Evolutionary conservation across 2,113 vertebrate genomes (phyloP).

Genomic region (Rousettus leschenaultii): DNA sequence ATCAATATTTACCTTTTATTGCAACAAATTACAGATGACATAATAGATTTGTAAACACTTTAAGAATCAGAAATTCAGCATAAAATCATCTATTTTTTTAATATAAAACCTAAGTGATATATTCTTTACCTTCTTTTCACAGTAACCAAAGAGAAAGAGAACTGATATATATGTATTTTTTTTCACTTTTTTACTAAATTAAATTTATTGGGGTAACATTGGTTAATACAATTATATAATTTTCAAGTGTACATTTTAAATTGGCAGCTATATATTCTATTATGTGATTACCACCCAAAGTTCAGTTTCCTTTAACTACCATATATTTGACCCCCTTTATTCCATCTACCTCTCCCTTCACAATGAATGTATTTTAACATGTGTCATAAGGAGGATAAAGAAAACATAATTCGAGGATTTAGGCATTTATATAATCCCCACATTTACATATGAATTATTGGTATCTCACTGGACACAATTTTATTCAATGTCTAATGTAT

Average conservation of each 20-base stretch:
- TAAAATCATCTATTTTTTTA: neutral
- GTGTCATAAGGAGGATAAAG: neutral
- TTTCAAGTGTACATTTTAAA: too few relatives aligned
- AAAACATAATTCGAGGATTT: neutral
- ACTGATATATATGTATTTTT: neutral
- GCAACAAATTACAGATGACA: neutral
- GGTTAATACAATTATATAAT: neutral
- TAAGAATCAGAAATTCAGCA: neutral
- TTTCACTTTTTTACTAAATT: neutral
- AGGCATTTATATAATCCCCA: neutral
- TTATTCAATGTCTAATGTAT: neutral
- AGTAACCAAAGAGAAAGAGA: neutral
- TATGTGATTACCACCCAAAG: too few relatives aligned
- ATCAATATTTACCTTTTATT: neutral
- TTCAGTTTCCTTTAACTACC: too few relatives aligned
- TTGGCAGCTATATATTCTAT: too few relatives aligned
- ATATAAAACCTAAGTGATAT: neutral
- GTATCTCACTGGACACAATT: neutral
- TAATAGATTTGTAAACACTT: neutral
- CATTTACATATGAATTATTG: neutral
- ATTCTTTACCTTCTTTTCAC: neutral
- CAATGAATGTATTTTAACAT: neutral
- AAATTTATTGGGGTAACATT: neutral
- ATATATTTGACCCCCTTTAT: too few relatives aligned
- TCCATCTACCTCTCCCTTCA: too few relatives aligned